phyloP scores from a whole-genome alignment of 2,113 vertebrate genomes.

The Pelvicachromis taeniatus region DNA sequence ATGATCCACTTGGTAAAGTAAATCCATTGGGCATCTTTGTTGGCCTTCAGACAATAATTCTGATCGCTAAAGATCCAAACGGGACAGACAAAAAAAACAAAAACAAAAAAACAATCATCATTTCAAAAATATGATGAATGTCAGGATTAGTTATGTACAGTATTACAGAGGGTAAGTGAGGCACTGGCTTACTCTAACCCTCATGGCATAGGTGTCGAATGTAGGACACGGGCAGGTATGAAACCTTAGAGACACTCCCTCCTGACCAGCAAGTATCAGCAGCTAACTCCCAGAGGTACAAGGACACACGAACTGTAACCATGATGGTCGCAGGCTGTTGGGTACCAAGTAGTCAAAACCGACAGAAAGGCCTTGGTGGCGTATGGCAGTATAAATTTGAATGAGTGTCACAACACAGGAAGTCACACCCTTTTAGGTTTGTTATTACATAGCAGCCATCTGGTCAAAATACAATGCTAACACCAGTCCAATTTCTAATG shows the following conservation, averaged over 20 bases:
- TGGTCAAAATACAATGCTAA: not conserved
- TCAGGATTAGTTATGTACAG: not conserved
- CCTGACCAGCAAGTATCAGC: not conserved
- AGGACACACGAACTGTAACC: not conserved
- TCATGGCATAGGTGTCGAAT: not conserved
- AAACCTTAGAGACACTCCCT: not conserved
- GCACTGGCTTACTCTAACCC: not conserved
- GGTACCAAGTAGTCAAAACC: not conserved
- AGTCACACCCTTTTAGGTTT: not conserved
- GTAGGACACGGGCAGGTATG: not conserved
- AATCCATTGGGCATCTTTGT: too few species aligned
- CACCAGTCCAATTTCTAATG: not conserved
- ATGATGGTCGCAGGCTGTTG: not conserved
- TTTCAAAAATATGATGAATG: not conserved
- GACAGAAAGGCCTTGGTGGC: not conserved
- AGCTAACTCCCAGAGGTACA: not conserved
- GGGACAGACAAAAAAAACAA: too few species aligned
- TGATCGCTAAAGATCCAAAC: too few species aligned
- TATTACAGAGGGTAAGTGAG: not conserved
- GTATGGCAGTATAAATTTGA: not conserved
- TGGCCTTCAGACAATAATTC: too few species aligned
- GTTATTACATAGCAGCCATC: not conserved
- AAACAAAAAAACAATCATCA: too few species aligned
- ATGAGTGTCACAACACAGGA: not conserved
- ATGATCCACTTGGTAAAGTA: too few species aligned